phyloP scores from a whole-genome alignment of 1,140 invertebrate species.

The Belonocnema kinseyi region DNA sequence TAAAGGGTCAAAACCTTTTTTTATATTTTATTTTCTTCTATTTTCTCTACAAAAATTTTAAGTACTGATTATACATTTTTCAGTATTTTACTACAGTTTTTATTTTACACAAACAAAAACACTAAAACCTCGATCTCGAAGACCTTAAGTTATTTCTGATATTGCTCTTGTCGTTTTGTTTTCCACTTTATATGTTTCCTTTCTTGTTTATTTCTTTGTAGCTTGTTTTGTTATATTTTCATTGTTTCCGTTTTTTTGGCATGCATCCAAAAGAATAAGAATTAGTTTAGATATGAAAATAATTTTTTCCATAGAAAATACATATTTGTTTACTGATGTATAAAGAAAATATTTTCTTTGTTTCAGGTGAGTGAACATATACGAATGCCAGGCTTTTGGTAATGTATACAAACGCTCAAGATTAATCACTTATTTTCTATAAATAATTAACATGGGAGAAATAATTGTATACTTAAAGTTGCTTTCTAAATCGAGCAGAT shows the following conservation, averaged over 20 bases:
- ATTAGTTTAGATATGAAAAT: neutral
- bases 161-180: neutral
- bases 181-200: constrained; percentile 10
- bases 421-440: neutral
- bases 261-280: neutral
- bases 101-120: constrained; percentile 9
- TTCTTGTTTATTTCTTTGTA: neutral
- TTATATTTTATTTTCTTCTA: constrained; percentile 30
- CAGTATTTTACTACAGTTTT: neutral
- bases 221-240: neutral
- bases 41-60: neutral
- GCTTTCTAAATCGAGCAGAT: constrained; percentile 6
- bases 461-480: neutral
- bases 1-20: constrained; percentile 50
- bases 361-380: constrained; percentile 59
- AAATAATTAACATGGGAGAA: neutral
- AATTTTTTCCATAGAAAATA: neutral
- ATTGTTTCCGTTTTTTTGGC: constrained; percentile 5
- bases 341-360: constrained; percentile 49
- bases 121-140: constrained; percentile 26
- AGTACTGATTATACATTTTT: neutral
- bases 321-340: neutral
- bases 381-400: constrained; percentile 41
- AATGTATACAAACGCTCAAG: constrained; percentile 49
- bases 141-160: neutral